Evolutionary conservation across 2,888 invertebrate species (phyloP).

Genomic region (Uropetala carovei): DNA sequence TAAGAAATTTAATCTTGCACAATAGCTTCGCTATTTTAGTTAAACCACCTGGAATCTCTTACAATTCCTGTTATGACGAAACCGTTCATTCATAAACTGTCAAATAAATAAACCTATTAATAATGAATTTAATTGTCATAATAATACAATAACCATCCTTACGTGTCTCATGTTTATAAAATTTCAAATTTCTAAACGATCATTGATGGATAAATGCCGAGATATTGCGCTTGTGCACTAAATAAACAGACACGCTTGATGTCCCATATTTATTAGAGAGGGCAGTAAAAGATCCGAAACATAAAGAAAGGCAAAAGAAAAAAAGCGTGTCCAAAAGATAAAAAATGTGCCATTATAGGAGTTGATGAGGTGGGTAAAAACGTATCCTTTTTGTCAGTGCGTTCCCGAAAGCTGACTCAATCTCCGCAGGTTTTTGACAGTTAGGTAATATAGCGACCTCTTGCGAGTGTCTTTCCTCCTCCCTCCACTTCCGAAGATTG

Average conservation of each 20-base stretch:
- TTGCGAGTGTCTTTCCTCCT: background rate
- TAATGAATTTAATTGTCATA: too few species aligned
- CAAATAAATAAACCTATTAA: too few species aligned
- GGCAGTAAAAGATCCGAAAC: background rate
- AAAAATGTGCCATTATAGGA: background rate
- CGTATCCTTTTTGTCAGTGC: background rate
- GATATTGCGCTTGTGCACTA: background rate
- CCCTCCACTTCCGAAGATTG: background rate
- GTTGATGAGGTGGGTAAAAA: conserved; percentile 13
- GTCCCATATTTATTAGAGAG: background rate
- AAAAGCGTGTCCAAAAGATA: conserved; percentile 13
- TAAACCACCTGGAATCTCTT: too few species aligned
- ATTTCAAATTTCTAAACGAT: too few species aligned
- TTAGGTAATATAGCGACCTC: conserved; percentile 9
- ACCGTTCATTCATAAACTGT: too few species aligned
- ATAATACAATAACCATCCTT: too few species aligned
- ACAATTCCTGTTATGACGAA: too few species aligned
- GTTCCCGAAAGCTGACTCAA: background rate
- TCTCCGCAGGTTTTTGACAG: conserved; percentile 16
- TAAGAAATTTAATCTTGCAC: too few species aligned
- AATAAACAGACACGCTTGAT: background rate
- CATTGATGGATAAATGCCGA: too few species aligned
- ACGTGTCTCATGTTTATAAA: too few species aligned
- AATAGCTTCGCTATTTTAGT: too few species aligned
- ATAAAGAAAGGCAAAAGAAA: background rate